phyloP scores from a whole-genome alignment of 2,797 vertebrate species.

The Gobionotothen gibberifrons region DNA sequence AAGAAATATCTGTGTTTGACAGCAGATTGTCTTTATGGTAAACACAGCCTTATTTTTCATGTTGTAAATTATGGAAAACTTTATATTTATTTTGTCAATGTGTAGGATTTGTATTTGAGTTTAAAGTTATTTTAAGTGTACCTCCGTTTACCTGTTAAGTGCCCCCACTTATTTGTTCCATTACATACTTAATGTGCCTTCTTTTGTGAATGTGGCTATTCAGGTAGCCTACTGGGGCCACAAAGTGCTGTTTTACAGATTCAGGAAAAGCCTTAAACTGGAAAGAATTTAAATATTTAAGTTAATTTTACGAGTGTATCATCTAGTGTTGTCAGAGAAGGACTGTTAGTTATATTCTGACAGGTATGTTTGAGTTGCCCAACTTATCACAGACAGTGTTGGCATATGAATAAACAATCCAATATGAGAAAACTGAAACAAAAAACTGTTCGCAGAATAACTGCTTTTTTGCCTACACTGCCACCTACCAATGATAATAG shows the following conservation, averaged over 20 bases:
- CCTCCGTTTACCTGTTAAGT: conserved; percentile 28
- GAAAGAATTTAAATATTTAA: conserved; percentile 7
- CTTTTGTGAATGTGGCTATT: conserved; percentile 28
- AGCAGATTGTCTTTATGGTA: conserved; percentile 12
- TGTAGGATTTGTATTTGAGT: conserved; percentile 19
- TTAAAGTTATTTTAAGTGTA: conserved; percentile 20
- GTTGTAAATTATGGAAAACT: conserved; percentile 37
- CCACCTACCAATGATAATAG: conserved; percentile 29
- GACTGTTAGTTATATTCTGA: neutral
- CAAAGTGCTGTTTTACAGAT: conserved; percentile 5
- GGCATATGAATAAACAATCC: neutral
- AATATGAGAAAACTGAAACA: neutral
- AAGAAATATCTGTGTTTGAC: neutral
- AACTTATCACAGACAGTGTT: neutral
- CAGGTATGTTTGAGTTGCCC: neutral
- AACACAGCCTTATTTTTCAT: conserved; percentile 34
- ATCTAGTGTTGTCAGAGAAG: conserved; percentile 3
- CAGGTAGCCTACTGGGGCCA: conserved; percentile 15
- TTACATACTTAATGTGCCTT: conserved; percentile 29
- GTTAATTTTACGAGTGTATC: neutral
- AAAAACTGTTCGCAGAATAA: neutral
- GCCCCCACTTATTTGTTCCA: conserved; percentile 4
- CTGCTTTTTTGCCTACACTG: neutral
- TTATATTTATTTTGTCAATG: conserved; percentile 63
- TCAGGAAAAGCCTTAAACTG: conserved; percentile 31